Base-by-base conservation (phyloP, 2,113 vertebrate genomes). In the Catharus minimus region DNA sequence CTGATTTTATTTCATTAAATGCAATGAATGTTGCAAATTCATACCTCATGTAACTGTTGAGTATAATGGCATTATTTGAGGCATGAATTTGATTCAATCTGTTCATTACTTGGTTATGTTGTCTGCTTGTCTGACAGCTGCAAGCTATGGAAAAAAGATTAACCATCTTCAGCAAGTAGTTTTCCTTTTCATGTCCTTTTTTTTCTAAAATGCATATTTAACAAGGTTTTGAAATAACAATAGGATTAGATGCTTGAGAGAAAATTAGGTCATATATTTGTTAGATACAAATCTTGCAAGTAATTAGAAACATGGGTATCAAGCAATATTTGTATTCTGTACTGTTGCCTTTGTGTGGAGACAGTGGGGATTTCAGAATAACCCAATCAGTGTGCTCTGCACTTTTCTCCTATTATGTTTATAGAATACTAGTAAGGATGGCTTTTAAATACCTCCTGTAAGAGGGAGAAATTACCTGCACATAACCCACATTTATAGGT, bases 261-360 rank as follows among this genome's bases (percentile, higher is more conserved):
- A 95, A 95, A 95, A 95, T 86, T 93, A 95, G 93, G 92, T 96
- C 92, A 76, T 94, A 86, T 93, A 93, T 95, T 93, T 75, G 61
- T 81, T 76, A 94, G 92, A 90, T 85, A 85, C 55, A 92, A 89
- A 93, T 92, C 92, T 90, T 13, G 1, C 71, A 84, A 93, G 86
- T 87, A 93, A 95, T 93, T 93, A 94, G 90, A 90, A 94, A 79
- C 86, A 69, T 33, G 69, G 83, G 71, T 92, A 95, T 84, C 90
- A 72, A 79, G 86, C 81, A 79, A 50, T 90, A 88, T 95, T 92
- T 92, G 90, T 90, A 92, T 92, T 94, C 90, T 66, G 71, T 50
- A 39, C 43, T 47, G 94, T 47, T 95, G 88, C 62, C 86, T 94
- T 88, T 96, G 66, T 92, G 55, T 73, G 44, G 33, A 93, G 83